A percentile compares a stretch with the other conserved stretches of the same genome.
Evolutionary conservation across 2,113 vertebrate species (phyloP).

Genomic region (Psettodes erumei): DNA sequence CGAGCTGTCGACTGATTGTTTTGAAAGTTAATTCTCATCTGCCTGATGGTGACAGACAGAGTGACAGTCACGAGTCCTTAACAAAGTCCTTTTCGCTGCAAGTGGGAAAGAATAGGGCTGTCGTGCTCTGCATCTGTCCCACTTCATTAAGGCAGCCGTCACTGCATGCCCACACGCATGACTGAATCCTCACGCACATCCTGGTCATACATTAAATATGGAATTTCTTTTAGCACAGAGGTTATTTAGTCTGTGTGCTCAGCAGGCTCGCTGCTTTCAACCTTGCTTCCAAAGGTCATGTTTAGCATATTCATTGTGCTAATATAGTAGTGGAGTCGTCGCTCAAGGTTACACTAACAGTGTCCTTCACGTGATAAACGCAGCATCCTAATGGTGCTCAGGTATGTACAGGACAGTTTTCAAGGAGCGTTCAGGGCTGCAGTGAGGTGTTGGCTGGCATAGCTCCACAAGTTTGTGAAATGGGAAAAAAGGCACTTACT

Average conservation of each 20-base stretch:
- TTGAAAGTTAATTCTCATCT: constrained; percentile 75
- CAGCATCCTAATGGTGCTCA: constrained; percentile 28
- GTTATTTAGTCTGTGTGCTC: constrained; percentile 22
- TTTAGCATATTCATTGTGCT: constrained; percentile 55
- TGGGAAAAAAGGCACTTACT: not conserved
- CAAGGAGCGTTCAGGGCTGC: constrained; percentile 31
- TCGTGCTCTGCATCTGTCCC: constrained; percentile 40
- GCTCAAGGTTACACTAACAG: constrained; percentile 62
- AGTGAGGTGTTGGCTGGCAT: not conserved
- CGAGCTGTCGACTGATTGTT: constrained; percentile 42
- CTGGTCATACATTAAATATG: constrained; percentile 23
- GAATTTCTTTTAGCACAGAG: not conserved
- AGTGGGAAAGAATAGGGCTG: constrained; percentile 26
- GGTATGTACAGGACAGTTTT: constrained; percentile 21
- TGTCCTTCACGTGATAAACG: constrained; percentile 52
- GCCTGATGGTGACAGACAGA: constrained; percentile 44
- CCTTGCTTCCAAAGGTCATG: constrained; percentile 28
- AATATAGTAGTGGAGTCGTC: constrained; percentile 12
- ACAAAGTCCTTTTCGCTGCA: constrained; percentile 62
- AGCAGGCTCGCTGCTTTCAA: constrained; percentile 16
- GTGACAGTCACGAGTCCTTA: constrained; percentile 60
- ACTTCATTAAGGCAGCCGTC: constrained; percentile 43
- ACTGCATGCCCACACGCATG: constrained; percentile 26
- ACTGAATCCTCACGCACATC: constrained; percentile 20
- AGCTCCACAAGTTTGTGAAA: constrained; percentile 11